Base-by-base conservation (phyloP, 2,113 vertebrate species). In the Callocephalon fimbriatum region DNA sequence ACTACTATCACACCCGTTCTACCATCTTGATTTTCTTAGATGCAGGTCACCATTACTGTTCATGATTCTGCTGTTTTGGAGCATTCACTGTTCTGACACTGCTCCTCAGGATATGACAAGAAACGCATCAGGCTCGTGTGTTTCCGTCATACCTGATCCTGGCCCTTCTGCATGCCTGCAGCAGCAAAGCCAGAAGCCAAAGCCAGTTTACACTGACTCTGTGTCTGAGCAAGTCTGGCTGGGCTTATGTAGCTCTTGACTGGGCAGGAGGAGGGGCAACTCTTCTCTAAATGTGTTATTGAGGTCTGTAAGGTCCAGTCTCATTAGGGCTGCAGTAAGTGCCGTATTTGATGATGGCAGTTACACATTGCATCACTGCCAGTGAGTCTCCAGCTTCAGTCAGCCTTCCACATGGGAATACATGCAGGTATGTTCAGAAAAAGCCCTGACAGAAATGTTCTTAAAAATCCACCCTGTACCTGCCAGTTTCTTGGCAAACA, bases 321-420 rank as follows among this genome's bases (percentile, higher is more conserved):
- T 93, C 2, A 0, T 71, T 25, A 48, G 13, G 12, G 25, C 38
- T 86, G 48, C n/a, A 45, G 54, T 9, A 71, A 70, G 16, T 18
- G 20, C 26, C 0, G 0, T 54, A 50, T 65, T 50, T 86, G 59
- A 48, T 0, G 4, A 18, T 1, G 13, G 47, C 75, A 63, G 32
- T 53, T 2, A 0, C 22, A 13, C 42, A 1, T 37, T 42, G 21
- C 0, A 0, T 62, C 61, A 17, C 40, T 1, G 0, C 14, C 5
- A 4, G 4, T 8, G 37, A 44, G 21, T 23, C 45, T 78, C 74
- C 59, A 44, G 54, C 27, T 74, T 74, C 58, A 65, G 37, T 21
- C 27, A 54, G 38, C 54, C 54, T 91, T 80, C 54, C 37, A 48
- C 4, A 1, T 15, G 10, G n/a, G 31, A 86, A 54, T 21, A 53